Base-by-base conservation (phyloP, 2,888 invertebrate genomes). In the Linyphia triangularis region DNA sequence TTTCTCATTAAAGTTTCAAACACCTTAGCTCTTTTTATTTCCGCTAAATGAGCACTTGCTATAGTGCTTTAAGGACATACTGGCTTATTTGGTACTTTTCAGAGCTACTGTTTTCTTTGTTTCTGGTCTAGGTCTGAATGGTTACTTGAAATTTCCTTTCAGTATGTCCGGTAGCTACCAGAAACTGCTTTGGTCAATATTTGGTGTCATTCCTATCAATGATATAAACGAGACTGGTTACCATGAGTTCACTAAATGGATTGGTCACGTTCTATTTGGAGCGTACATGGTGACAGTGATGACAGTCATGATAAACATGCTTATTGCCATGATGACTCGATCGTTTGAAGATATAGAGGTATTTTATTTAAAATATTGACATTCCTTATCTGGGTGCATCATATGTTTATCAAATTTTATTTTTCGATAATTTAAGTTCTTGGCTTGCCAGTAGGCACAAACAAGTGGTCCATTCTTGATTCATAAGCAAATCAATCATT, bases 321-420 rank as follows among this genome's bases (percentile, higher is more conserved):
- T 93, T 59, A 93, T 93, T 89, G 93, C 93, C 88, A 93, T 93
- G 93, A 93, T 93, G 93, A 93, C 93, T 61, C 92, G 92, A 89
- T 93, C 93, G 7, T 93, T 93, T 90, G 93, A 93, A 91, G 93
- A 93, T 90, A 93, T 93, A 63, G 93, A 93, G 93, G 93, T 93
- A 91, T 77, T 89, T 70, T 33, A 22, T 65, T 78, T 28, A 9
- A 13, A 28, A 26, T n/a, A n/a, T n/a, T n/a, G n/a, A n/a, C n/a
- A n/a, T n/a, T n/a, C n/a, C n/a, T n/a, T n/a, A n/a, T n/a, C n/a
- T n/a, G n/a, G n/a, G n/a, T n/a, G n/a, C n/a, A n/a, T 73, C 10
- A 13, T 51, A 2, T 61, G 7, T 61, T 61, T 19, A 19, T 61
- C 22, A 61, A 19, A 10, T 3, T 61, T 61, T 61, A 10, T 10